A percentile compares a stretch with the other conserved stretches of the same genome.
These are phyloP conservation scores for Rhodinocichla rosea DNA, from an alignment of 2,113 vertebrate species.

Conservation along the genomic window DNA sequence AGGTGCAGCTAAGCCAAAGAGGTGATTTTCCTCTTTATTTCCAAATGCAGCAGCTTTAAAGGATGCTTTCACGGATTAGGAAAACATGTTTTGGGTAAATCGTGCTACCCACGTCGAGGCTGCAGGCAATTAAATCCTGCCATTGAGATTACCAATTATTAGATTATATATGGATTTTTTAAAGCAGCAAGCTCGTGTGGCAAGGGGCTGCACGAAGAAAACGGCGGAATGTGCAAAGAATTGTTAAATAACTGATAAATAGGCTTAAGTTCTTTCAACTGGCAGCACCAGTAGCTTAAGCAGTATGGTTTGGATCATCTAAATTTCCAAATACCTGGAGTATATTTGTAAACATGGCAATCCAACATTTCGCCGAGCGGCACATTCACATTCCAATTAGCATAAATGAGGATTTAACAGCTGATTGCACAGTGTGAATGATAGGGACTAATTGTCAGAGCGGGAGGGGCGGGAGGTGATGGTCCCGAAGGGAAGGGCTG, in stretches of 20 bases:
- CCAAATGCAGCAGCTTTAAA: constrained; percentile 7
- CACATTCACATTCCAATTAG: constrained; percentile 74
- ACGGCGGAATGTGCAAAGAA: constrained; percentile 61
- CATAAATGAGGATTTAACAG: constrained; percentile 80
- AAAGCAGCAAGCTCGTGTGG: not conserved
- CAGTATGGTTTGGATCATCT: constrained; percentile 69
- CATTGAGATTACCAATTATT: constrained; percentile 61
- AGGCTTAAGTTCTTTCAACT: constrained; percentile 72
- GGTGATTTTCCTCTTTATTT: constrained; percentile 49
- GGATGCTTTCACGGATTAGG: constrained; percentile 40
- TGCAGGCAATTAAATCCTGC: constrained; percentile 54
- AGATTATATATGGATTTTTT: constrained; percentile 51
- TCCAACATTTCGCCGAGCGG: constrained; percentile 67
- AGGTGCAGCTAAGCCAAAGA: constrained; percentile 18
- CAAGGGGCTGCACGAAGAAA: not conserved
- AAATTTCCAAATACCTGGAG: constrained; percentile 79
- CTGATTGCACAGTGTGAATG: constrained; percentile 78
- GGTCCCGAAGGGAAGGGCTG: not conserved
- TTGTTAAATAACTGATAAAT: constrained; percentile 69
- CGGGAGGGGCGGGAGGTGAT: constrained; percentile 37
- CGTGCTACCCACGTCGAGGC: constrained; percentile 1
- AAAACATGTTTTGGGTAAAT: constrained; percentile 53
- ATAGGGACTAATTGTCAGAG: constrained; percentile 71
- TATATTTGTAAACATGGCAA: constrained; percentile 82
- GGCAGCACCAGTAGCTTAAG: constrained; percentile 55